Conservation (phyloP, 2,797 vertebrate species). For the Pseudomugil gertrudae region DNA sequence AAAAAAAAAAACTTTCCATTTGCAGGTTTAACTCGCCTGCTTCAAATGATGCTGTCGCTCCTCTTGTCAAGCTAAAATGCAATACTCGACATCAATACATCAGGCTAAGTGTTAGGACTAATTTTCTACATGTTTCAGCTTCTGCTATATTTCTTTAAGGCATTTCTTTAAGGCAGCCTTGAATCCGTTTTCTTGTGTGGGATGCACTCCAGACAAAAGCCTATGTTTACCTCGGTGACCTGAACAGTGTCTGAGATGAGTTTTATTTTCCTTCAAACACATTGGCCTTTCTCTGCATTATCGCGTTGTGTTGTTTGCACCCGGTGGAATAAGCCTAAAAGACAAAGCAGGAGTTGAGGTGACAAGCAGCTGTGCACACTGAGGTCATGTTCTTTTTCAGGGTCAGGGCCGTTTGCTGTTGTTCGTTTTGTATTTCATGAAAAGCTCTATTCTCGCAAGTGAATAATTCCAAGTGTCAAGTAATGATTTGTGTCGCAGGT, state of each 20-base stretch:
- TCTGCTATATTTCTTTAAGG: constrained; percentile 29
- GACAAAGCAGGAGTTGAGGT: constrained; percentile 61
- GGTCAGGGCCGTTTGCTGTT: constrained; percentile 40
- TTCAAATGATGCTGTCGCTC: neutral
- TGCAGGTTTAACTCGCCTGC: neutral
- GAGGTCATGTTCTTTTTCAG: constrained; percentile 58
- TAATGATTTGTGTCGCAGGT: constrained; percentile 66
- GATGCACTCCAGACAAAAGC: constrained; percentile 17
- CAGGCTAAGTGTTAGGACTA: constrained; percentile 16
- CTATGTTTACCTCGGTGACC: constrained; percentile 38
- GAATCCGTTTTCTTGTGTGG: constrained; percentile 21
- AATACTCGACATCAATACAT: too few relatives aligned
- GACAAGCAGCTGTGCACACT: constrained; percentile 71
- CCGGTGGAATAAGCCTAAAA: constrained; percentile 40
- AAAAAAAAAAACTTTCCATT: constrained; percentile 3
- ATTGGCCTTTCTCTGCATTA: constrained; percentile 29
- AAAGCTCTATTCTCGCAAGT: constrained; percentile 41
- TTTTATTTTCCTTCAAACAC: constrained; percentile 29
- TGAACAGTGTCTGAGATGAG: constrained; percentile 29
- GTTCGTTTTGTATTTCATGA: constrained; percentile 44
- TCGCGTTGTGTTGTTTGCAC: constrained; percentile 44
- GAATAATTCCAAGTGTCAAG: constrained; percentile 57
- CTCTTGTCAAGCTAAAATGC: neutral
- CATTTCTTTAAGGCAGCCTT: too few relatives aligned
- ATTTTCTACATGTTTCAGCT: constrained; percentile 21